Evolutionary conservation across 2,888 invertebrate species (phyloP).

Genomic region (Salticus scenicus): DNA sequence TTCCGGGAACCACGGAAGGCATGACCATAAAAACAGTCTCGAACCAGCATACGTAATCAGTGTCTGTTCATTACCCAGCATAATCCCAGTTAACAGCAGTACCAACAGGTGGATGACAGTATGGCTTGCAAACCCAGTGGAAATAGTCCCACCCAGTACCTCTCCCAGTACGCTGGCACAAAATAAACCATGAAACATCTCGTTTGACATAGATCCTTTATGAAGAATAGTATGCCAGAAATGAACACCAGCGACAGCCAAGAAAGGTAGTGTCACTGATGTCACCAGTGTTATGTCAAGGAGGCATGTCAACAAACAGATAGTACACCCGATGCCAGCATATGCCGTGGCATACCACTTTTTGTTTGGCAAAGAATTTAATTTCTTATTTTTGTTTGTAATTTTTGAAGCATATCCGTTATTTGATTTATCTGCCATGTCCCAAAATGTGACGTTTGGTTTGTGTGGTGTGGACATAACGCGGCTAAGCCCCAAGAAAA

Average conservation of each 20-base stretch:
- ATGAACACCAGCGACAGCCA: conserved; percentile 44
- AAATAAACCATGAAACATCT: conserved; percentile 31
- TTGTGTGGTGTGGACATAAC: conserved; percentile 57
- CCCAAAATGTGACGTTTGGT: conserved; percentile 60
- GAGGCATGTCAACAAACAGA: background rate
- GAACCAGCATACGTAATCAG: conserved; percentile 28
- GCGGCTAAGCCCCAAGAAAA: background rate
- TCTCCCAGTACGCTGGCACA: conserved; percentile 51
- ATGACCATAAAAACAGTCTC: conserved; percentile 39
- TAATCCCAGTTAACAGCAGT: conserved; percentile 19
- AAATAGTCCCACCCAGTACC: conserved; percentile 10
- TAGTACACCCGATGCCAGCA: background rate
- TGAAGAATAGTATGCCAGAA: conserved; percentile 44
- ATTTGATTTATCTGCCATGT: conserved; percentile 42
- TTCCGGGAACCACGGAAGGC: conserved; percentile 45
- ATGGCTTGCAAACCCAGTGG: conserved; percentile 6
- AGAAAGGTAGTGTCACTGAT: conserved; percentile 20
- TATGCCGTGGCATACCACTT: too few species aligned
- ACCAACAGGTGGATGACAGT: conserved; percentile 24
- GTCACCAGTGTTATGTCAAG: background rate
- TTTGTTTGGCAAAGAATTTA: background rate
- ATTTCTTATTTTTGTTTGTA: background rate
- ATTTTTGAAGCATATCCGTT: conserved; percentile 33
- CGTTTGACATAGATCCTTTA: conserved; percentile 1
- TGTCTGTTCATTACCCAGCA: conserved; percentile 28